A percentile compares a stretch with the other conserved stretches of the same genome.
These are phyloP conservation scores for Tyria jacobaeae DNA, from an alignment of 2,888 invertebrate species.

Conservation along the genomic window DNA sequence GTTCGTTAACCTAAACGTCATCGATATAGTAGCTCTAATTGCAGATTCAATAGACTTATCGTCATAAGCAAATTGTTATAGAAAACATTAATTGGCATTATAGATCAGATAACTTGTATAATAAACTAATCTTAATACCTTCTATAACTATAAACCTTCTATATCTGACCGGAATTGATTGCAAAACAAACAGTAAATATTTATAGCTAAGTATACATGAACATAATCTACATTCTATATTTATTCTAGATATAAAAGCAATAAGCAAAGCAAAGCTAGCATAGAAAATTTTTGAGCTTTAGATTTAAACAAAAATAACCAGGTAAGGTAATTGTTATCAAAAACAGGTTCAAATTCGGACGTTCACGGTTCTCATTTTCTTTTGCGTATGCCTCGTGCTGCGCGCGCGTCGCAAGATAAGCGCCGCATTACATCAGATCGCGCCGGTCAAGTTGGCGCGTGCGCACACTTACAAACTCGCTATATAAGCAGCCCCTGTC, in stretches of 20 bases:
- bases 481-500: slow-evolving; percentile 68
- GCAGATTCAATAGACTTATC: not conserved
- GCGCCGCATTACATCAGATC: slow-evolving; percentile 74
- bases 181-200: not conserved
- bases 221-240: not conserved
- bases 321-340: not conserved
- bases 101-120: not conserved
- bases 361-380: slow-evolving; percentile 3
- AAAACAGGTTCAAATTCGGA: not conserved
- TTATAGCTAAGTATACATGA: not conserved
- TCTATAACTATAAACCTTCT: no score
- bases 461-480: slow-evolving; percentile 63
- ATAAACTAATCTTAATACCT: not conserved
- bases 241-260: no score
- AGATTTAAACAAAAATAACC: not conserved
- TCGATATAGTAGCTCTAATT: slow-evolving; percentile 17
- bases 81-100: not conserved
- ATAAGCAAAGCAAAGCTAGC: no score
- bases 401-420: slow-evolving; percentile 70
- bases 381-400: slow-evolving; percentile 13
- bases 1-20: slow-evolving; percentile 65
- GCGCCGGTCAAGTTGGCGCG: slow-evolving; percentile 25
- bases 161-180: not conserved
- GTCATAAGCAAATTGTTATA: not conserved
- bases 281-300: not conserved